These are phyloP conservation scores for Meandrusa payeni DNA, from an alignment of 2,888 invertebrate genomes.

Conservation along the genomic window DNA sequence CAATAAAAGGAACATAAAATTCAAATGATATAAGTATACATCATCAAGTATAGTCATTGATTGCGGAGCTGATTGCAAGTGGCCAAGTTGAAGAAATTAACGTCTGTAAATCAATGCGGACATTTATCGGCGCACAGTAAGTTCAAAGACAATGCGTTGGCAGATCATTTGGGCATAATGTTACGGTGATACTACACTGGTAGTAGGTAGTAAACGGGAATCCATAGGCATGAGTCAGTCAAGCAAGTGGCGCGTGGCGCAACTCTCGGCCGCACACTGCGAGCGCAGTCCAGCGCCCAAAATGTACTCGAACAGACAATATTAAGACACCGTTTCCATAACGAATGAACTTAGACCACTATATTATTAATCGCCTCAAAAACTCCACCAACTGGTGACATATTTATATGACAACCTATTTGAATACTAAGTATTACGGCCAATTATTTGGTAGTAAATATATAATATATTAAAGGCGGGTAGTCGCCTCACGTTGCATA, in stretches of 20 bases:
- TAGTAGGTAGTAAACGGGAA: conserved; percentile 57
- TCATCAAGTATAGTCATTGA: not conserved
- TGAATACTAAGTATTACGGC: conserved; percentile 11
- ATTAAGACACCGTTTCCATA: conserved; percentile 11
- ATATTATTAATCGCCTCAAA: conserved; percentile 20
- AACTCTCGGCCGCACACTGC: conserved; percentile 33
- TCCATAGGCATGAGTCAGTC: conserved; percentile 71
- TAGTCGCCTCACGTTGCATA: too few species aligned
- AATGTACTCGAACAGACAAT: conserved; percentile 16
- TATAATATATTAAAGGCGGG: too few species aligned
- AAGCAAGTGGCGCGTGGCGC: conserved; percentile 44
- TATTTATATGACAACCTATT: conserved; percentile 16
- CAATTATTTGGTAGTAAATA: too few species aligned
- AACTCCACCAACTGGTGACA: conserved; percentile 13
- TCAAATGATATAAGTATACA: not conserved
- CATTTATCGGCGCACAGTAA: conserved; percentile 67
- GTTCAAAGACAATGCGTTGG: conserved; percentile 77
- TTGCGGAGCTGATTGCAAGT: conserved; percentile 23
- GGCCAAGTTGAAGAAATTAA: conserved; percentile 42
- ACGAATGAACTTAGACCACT: conserved; percentile 10
- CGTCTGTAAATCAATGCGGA: conserved; percentile 59
- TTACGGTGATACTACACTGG: conserved; percentile 55
- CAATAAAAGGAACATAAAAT: not conserved
- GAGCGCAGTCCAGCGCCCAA: conserved; percentile 34
- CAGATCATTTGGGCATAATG: conserved; percentile 73